Percentiles rank a stretch among this genome's conserved stretches.
Evolutionary conservation across 2,888 invertebrate genomes (phyloP).

Genomic region (Bombylius major): DNA sequence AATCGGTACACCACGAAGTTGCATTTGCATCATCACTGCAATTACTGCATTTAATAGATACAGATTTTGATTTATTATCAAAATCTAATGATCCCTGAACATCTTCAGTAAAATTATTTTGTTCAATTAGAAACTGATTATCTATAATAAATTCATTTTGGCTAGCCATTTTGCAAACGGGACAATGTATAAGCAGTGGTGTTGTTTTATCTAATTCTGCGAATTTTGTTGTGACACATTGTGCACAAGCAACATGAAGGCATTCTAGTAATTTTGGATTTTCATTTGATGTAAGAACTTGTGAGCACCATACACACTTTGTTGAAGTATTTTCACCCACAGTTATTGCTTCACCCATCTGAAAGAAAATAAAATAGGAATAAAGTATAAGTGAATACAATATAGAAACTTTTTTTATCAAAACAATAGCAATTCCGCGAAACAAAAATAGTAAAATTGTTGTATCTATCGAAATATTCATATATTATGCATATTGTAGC

Average conservation of each 20-base stretch:
- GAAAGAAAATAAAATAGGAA: not conserved
- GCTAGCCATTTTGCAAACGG: conserved; percentile 60
- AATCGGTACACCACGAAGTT: conserved; percentile 81
- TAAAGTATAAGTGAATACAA: too few species aligned
- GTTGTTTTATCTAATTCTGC: conserved; percentile 33
- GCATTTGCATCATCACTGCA: conserved; percentile 76
- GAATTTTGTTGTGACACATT: conserved; percentile 58
- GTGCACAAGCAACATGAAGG: conserved; percentile 70
- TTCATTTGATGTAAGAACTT: conserved; percentile 42
- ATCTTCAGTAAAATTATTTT: conserved; percentile 40
- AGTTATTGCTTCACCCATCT: conserved; percentile 14
- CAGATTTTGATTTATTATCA: conserved; percentile 21
- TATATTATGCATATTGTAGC: too few species aligned
- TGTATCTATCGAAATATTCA: too few species aligned
- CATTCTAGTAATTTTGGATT: conserved; percentile 76
- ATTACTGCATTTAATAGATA: conserved; percentile 62
- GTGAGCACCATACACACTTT: conserved; percentile 45
- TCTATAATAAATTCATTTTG: conserved; percentile 63
- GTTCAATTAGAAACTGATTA: conserved; percentile 69
- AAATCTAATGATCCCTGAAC: conserved; percentile 21
- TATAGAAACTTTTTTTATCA: too few species aligned
- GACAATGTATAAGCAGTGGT: conserved; percentile 43
- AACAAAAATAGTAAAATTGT: too few species aligned
- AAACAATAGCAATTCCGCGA: too few species aligned
- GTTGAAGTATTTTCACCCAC: conserved; percentile 26